A percentile compares a stretch with the other conserved stretches of the same genome.
These are phyloP conservation scores for Trematocara stigmaticum DNA, from an alignment of 2,113 vertebrate species.

Conservation along the genomic window DNA sequence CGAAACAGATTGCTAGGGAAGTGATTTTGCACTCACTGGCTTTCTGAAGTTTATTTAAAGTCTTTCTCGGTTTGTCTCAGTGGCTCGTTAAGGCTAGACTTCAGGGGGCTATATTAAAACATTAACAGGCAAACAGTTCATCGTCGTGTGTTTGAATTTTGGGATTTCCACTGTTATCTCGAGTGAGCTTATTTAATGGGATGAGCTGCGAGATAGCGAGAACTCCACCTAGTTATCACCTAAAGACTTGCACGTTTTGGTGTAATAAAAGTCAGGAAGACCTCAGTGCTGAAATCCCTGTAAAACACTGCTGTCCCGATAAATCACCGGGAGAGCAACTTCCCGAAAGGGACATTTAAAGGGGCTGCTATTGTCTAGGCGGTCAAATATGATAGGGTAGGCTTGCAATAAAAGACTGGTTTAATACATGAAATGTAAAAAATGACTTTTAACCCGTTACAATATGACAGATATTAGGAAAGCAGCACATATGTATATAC, in stretches of 20 bases:
- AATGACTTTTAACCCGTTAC: too few relatives aligned
- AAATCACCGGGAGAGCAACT: background rate
- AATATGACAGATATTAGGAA: background rate
- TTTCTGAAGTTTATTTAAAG: background rate
- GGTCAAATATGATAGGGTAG: background rate
- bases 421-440: background rate
- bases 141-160: background rate
- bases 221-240: fast-evolving
- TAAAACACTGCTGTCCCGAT: background rate
- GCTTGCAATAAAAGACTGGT: background rate
- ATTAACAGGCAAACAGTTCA: background rate
- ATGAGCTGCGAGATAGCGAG: background rate
- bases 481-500: background rate
- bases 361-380: background rate
- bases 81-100: background rate
- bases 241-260: background rate
- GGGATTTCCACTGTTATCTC: background rate
- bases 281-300: background rate
- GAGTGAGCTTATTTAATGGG: background rate
- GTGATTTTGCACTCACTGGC: background rate
- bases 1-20: slow-evolving; percentile 57
- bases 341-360: background rate
- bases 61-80: background rate
- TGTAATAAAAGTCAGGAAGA: background rate
- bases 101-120: background rate